Evolutionary conservation across 2,888 invertebrate species (phyloP), one percentile per base, ranked within the genome.

Genomic region (Gastrophysa polygoni): DNA sequence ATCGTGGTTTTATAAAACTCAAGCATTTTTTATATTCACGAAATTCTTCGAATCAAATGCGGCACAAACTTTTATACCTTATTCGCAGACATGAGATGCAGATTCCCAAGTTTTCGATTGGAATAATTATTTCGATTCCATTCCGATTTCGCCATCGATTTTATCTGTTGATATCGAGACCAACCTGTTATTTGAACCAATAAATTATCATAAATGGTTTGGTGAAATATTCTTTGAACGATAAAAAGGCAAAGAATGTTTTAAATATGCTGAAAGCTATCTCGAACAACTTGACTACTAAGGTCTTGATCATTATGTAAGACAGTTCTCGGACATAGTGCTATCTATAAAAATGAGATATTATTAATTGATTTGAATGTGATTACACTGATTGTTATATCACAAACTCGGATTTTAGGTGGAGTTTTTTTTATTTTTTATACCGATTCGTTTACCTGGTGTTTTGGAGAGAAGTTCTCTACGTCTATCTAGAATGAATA

Each of bases 161-260:
- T n/a, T 2, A 14, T 38, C 38, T 38, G 14, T 14, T 1, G 6
- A 38, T 38, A 14, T 14, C 7, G 16, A 16, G 2, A 50, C n/a
- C 24, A 14, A 50, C 28, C 17, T 21, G 28, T 1, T 18, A 17
- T 14, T 29, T 5, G 17, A 10, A 50, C 29, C 32, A 28, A 50
- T 29, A 29, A 50, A 50, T 50, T 50, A 50, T 50, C 11, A 16
- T 50, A n/a, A 29, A 50, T 50, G 21, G 49, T 16, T n/a, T 17
- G 38, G 38, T 3, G 38, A 38, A 38, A 38, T 38, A 38, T 38
- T 38, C 16, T 10, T 10, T 24, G 4, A 28, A 16, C 7, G 17
- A 16, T 28, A 28, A 29, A 50, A 17, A 17, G 16, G 28, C 28
- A 29, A 16, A 29, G 1, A 50, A n/a, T 14, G 10, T 21, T 18